Evolutionary conservation across 2,113 vertebrate species (phyloP).

Genomic region (Nyctereutes procyonoides): DNA sequence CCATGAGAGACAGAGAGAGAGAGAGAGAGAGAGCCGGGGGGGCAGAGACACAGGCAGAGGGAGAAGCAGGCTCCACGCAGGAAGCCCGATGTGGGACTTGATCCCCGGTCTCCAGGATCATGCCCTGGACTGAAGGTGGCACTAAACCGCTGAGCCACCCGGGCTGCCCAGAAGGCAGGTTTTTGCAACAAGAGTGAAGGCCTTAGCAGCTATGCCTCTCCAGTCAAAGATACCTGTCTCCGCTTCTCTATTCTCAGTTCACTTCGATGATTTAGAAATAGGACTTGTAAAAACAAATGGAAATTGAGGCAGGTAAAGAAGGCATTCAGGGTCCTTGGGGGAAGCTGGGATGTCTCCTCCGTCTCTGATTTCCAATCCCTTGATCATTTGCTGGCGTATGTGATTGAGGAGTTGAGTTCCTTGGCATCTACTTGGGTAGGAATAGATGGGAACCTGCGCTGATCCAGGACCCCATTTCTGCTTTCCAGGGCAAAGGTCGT

Average conservation of each 20-base stretch:
- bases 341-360: not conserved
- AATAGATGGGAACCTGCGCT: not conserved
- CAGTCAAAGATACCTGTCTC: not conserved
- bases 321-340: not conserved
- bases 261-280: not conserved
- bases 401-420: not conserved
- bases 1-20: too few species aligned
- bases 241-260: not conserved
- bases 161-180: not conserved
- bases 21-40: too few species aligned
- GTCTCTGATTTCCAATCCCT: not conserved
- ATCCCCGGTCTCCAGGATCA: too few species aligned
- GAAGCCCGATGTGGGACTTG: too few species aligned
- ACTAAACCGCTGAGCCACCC: too few species aligned
- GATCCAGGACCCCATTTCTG: not conserved
- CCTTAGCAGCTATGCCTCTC: not conserved
- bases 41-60: too few species aligned
- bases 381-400: not conserved
- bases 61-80: too few species aligned
- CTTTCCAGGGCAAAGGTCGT: constrained; percentile 85
- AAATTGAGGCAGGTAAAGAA: not conserved
- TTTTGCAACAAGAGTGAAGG: not conserved
- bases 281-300: not conserved
- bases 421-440: not conserved
- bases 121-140: too few species aligned